Conservation (phyloP, 2,113 vertebrate species). For the Myxocyprinus asiaticus region DNA sequence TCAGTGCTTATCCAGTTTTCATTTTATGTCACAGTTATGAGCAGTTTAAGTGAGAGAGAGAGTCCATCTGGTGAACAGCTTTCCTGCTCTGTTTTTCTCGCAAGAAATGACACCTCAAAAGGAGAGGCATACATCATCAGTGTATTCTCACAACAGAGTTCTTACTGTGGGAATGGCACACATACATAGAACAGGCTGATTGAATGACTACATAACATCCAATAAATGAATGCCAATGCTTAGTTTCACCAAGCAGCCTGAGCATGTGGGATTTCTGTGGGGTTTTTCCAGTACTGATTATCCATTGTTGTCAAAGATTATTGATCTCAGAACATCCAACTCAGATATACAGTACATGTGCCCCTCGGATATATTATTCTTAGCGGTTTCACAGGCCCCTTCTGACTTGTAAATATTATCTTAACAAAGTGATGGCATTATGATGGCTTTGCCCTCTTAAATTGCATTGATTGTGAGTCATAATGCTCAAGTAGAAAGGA, state of each 20-base stretch:
- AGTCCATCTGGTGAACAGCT: conserved; percentile 49
- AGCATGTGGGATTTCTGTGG: too few species aligned
- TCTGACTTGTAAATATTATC: neutral
- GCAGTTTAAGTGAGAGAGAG: conserved; percentile 12
- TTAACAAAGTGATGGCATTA: neutral
- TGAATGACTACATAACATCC: too few species aligned
- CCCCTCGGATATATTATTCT: neutral
- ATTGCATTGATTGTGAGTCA: neutral
- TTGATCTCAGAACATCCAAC: too few species aligned
- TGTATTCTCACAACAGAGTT: conserved; percentile 58
- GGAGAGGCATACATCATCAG: conserved; percentile 39
- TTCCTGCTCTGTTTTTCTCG: conserved; percentile 3
- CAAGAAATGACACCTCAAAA: conserved; percentile 50
- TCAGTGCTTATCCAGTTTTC: neutral
- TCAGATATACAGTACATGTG: neutral
- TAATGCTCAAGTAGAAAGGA: neutral
- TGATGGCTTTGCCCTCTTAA: too few species aligned
- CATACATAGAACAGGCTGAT: too few species aligned
- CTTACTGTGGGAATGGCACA: conserved; percentile 57
- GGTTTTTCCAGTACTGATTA: too few species aligned
- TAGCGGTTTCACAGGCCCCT: neutral
- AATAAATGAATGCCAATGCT: too few species aligned
- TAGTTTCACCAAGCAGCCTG: too few species aligned
- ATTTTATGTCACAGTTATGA: conserved; percentile 16
- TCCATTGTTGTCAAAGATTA: too few species aligned